Evolutionary conservation across 1,140 invertebrate genomes (phyloP), one percentile per base, ranked within the genome.

Genomic region (Lepidostoma basale): DNA sequence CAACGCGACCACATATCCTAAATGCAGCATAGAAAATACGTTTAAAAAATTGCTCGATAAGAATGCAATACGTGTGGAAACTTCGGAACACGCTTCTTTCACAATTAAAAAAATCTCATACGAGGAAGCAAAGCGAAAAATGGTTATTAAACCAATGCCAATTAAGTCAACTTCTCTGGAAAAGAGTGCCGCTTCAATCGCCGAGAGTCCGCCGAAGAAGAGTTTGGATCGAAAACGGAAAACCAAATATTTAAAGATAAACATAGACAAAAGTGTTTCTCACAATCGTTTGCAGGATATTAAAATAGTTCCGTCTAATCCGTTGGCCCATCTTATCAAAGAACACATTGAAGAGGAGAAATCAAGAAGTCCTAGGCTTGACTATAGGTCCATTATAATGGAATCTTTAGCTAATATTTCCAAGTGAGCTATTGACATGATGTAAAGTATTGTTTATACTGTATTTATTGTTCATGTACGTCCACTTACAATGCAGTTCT

Each of bases 61-160:
- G 14, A n/a, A 9, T 45, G 44, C 8, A 16, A 22, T 45, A 9
- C 9, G 12, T 2, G 44, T 9, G 4, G 33, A 30, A 5, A 3
- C 10, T 12, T 3, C 1, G 12, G 18, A 4, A 5, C 3, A 9
- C 20, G 6, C 18, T 18, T n/a, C 25, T 18, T 16, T 59, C 8
- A 62, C 30, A 12, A 45, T 62, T 14, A 62, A 62, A 12, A 47
- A 47, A 22, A 62, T 62, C 4, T 16, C 60, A 2, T 16, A 14
- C 23, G 25, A 62, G 33, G 60, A 62, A 33, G 60, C 60, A 4
- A 6, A 62, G 4, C 3, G 5, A n/a, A 45, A 47, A 23, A 62
- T 62, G 1, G 16, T 33, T 3, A 47, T 62, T 8, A 62, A 62
- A 62, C 36, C 36, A 0, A 8, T 44, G 42, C 20, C 36, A 26